Base-by-base conservation (phyloP, 2,113 vertebrate genomes). In the Thermophis baileyi region DNA sequence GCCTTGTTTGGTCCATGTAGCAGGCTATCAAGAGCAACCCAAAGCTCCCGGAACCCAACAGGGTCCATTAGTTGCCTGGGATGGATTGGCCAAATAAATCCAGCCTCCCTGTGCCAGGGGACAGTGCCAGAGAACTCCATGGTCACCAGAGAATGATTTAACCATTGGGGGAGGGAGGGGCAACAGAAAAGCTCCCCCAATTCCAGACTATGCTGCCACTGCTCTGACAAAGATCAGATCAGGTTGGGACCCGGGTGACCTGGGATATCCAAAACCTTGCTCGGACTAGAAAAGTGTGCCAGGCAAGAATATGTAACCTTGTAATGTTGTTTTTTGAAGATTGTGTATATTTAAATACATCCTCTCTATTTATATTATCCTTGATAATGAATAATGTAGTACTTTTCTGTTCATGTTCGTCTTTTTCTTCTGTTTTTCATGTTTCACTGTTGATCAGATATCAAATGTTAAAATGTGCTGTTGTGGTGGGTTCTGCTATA, bases 391-490 rank as follows among this genome's bases (percentile, higher is more conserved):
- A 90, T 60, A 90, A 63, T 49, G 25, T 49, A 85, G 63, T 90
- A 90, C 27, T 63, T 90, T 87, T 50, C 88, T 27, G 53, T 50
- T 6, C 46, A 8, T 50, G 53, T 50, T 40, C 50, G 24, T 85
- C 25, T 55, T 47, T 54, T 44, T 25, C 14, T 35, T 40, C 47
- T 35, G 40, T 20, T 16, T 27, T 11, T 55, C 51, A 55, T 51
- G 24, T 86, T 46, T 46, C 24, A 54, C 60, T 44, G 87, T 86
- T 90, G 81, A 93, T 93, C 88, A 40, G 35, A 93, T 51, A 90
- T 90, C 88, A 86, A 91, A 93, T 91, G 89, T 93, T 93, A 91
- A 91, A 91, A 93, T 54, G 49, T 88, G 55, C 40, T 87, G 55
- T 91, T 88, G 85, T 88, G 89, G 47, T 91, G 85, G 89, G 47